A percentile compares a stretch with the other conserved stretches of the same genome.
phyloP scores from a whole-genome alignment of 2,113 vertebrate genomes.

The Murina feae region DNA sequence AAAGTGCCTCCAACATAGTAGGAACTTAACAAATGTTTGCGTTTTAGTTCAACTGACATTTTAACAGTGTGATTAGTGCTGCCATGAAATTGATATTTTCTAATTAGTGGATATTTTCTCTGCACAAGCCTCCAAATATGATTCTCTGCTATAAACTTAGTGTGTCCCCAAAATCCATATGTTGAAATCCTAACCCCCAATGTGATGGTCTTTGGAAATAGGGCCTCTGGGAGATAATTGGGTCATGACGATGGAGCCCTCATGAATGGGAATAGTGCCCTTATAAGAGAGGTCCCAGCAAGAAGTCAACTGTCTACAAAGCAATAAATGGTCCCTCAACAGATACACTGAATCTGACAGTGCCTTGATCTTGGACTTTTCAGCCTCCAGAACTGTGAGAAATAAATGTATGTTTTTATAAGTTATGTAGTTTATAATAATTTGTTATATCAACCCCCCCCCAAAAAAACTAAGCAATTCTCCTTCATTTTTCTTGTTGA shows the following conservation, averaged over 20 bases:
- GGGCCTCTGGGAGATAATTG: neutral
- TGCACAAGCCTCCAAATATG: conserved; percentile 55
- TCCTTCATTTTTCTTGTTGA: neutral
- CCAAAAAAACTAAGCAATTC: neutral
- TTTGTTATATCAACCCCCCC: neutral
- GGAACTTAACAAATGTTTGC: conserved; percentile 21
- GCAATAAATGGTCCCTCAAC: neutral
- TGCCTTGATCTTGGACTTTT: neutral
- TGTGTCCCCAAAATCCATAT: neutral
- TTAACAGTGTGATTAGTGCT: conserved; percentile 50
- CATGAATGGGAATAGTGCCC: neutral
- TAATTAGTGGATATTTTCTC: conserved; percentile 66
- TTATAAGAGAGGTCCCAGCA: neutral
- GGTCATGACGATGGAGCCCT: neutral
- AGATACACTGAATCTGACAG: neutral
- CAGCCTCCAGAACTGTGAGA: neutral
- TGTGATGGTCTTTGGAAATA: neutral
- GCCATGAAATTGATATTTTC: conserved; percentile 57
- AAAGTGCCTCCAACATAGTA: conserved; percentile 22
- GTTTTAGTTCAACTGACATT: conserved; percentile 46
- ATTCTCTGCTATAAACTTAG: neutral
- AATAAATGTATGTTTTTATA: conserved; percentile 1
- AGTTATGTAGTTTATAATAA: neutral
- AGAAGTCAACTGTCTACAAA: neutral
- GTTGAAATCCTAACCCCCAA: neutral